Evolutionary conservation across 2,888 invertebrate species (phyloP).

Genomic region (Xylota segnis): DNA sequence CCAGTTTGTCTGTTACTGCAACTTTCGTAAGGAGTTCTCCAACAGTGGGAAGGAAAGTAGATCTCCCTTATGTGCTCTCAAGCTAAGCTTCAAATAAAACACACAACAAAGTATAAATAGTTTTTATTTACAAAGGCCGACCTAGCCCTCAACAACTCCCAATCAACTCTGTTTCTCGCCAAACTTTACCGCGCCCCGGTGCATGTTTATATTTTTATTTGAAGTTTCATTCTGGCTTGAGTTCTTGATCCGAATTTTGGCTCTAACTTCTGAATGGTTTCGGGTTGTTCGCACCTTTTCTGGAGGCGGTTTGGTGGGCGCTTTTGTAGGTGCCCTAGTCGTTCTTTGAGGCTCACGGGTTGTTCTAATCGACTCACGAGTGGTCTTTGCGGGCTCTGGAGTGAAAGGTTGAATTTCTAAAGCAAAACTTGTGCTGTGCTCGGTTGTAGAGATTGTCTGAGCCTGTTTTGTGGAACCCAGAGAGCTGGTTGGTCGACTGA

Average conservation of each 20-base stretch:
- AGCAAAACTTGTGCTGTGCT: neutral
- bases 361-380: constrained; percentile 19
- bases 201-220: constrained; percentile 50
- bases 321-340: constrained; percentile 32
- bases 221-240: constrained; percentile 38
- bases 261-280: constrained; percentile 43
- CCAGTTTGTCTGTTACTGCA: too few relatives aligned
- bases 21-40: too few relatives aligned
- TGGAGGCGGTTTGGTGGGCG: constrained; percentile 15
- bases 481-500: constrained; percentile 33
- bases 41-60: too few relatives aligned
- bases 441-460: constrained; percentile 27
- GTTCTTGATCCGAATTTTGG: constrained; percentile 55
- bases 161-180: constrained; percentile 79
- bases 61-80: too few relatives aligned
- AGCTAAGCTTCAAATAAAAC: constrained; percentile 8
- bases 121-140: constrained; percentile 64
- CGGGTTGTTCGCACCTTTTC: constrained; percentile 43
- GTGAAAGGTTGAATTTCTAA: neutral
- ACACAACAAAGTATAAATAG: constrained; percentile 53
- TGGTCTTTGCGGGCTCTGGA: constrained; percentile 31
- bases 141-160: neutral
- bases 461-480: neutral
- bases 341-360: constrained; percentile 28
- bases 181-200: constrained; percentile 81